Evolutionary conservation across 2,113 vertebrate genomes (phyloP), one percentile per base, ranked within the genome.

Genomic region (Podiceps cristatus): DNA sequence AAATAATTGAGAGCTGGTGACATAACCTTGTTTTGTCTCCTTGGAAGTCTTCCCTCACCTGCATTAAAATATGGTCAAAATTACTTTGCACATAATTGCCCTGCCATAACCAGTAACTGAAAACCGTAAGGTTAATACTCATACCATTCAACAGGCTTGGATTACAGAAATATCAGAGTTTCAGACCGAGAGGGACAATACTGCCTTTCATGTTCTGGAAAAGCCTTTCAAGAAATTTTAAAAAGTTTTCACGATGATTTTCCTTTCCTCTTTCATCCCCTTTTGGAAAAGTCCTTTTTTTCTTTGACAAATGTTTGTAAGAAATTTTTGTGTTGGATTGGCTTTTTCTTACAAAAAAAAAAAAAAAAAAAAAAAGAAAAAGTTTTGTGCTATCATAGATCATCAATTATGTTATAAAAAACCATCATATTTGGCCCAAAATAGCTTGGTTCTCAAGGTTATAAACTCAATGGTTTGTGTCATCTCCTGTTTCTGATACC

Each of bases 341-440:
- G 37, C 8, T 8, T 37, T 37, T 37, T 37, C 37, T 37, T 37
- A 9, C 8, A 9, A 37, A 37, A 37, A 37, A 37, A 37, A 37
- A 18, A 56, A 29, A 37, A 18, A 56, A 29, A 9, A 37, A 37
- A 37, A 37, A 37, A 37, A 37, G 15, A 56, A 29, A 49, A 11
- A 13, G 0, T 3, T 42, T 49, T 74, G 1, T 37, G 19, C 4
- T 45, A 9, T 25, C 7, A 6, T 22, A 37, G 7, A 19, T 42
- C 28, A 58, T 75, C 24, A 79, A 35, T 4, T 45, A 45, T 0
- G 1, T 35, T 29, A 35, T 2, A 47, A 78, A 85, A 91, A 50
- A 58, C 1, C 5, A 9, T 20, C 0, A 1, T 60, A 52, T 69
- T 68, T 75, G n/a, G 2, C 12, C 12, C 19, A 9, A 71, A 85